Evolutionary conservation across 2,888 invertebrate species (phyloP).

Genomic region (Polietes domitor): DNA sequence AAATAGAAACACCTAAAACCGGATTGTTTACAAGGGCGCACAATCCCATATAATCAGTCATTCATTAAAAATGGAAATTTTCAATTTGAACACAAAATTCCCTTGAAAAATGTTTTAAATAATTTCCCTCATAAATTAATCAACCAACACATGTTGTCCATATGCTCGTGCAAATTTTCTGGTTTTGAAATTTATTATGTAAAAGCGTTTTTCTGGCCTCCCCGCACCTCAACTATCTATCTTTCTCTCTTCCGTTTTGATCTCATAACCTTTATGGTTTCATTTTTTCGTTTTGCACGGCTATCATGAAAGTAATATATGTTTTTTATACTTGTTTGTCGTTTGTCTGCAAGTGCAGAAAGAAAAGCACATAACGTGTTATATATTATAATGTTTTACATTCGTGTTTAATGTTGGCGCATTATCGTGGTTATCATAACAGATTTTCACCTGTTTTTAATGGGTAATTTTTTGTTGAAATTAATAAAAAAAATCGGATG

Average conservation of each 20-base stretch:
- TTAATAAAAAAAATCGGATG: too few species aligned
- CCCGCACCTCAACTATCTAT: not conserved
- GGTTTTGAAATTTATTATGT: not conserved
- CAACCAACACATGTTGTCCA: too few species aligned
- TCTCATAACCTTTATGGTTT: not conserved
- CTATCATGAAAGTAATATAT: not conserved
- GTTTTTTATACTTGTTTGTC: not conserved
- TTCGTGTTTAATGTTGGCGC: not conserved
- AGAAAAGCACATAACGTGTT: not conserved
- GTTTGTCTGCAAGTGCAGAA: not conserved
- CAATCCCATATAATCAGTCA: too few species aligned
- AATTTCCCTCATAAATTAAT: too few species aligned
- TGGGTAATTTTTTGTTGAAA: too few species aligned
- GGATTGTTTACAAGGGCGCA: too few species aligned
- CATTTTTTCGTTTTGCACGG: not conserved
- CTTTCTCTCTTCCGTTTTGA: not conserved
- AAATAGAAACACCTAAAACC: too few species aligned
- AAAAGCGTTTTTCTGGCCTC: not conserved
- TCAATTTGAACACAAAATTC: too few species aligned
- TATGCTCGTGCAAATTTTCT: not conserved
- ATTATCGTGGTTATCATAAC: not conserved
- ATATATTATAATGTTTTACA: not conserved
- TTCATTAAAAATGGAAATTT: too few species aligned
- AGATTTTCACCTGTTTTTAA: slow-evolving; percentile 11
- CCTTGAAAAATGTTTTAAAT: too few species aligned